A percentile compares a stretch with the other conserved stretches of the same genome.
These are phyloP conservation scores for Oreochromis mossambicus DNA, from an alignment of 2,797 vertebrate genomes.

Conservation along the genomic window DNA sequence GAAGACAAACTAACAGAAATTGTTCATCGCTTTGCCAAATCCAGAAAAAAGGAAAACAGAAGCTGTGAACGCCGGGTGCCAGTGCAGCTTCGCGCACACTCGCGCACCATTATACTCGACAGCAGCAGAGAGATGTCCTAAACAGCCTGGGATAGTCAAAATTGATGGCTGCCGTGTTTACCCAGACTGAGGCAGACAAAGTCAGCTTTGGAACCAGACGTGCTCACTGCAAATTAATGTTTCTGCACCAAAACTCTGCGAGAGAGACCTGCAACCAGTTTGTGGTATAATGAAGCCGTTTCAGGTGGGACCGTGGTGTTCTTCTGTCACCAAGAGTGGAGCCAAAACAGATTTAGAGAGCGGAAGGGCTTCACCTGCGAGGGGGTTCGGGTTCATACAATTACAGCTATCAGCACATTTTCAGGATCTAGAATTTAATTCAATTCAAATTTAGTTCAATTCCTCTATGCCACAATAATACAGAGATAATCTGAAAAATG, in stretches of 20 bases:
- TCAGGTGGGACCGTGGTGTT: background rate
- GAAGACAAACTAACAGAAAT: background rate
- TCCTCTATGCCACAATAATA: background rate
- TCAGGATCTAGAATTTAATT: background rate
- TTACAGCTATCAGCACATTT: background rate
- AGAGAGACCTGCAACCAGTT: slow-evolving; percentile 21
- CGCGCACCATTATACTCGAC: background rate
- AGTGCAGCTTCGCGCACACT: background rate
- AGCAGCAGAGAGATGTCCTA: background rate
- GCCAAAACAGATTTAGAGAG: background rate
- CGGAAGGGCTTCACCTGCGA: background rate
- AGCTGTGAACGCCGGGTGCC: background rate
- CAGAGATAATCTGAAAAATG: background rate
- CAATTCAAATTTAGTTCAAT: background rate
- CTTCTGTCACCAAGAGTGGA: background rate
- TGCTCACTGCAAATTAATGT: slow-evolving; percentile 14
- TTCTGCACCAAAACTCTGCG: slow-evolving; percentile 21
- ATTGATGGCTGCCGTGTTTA: slow-evolving; percentile 28
- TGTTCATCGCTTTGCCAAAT: background rate
- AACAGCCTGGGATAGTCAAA: background rate
- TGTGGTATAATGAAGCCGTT: slow-evolving; percentile 28
- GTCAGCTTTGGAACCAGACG: slow-evolving; percentile 27
- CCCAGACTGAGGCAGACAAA: slow-evolving; percentile 24
- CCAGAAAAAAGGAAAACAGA: background rate
- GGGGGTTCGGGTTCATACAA: background rate